Percentiles rank a stretch among this genome's conserved stretches.
Evolutionary conservation across 2,797 vertebrate genomes (phyloP).

Genomic region (Pogonophryne albipinna): DNA sequence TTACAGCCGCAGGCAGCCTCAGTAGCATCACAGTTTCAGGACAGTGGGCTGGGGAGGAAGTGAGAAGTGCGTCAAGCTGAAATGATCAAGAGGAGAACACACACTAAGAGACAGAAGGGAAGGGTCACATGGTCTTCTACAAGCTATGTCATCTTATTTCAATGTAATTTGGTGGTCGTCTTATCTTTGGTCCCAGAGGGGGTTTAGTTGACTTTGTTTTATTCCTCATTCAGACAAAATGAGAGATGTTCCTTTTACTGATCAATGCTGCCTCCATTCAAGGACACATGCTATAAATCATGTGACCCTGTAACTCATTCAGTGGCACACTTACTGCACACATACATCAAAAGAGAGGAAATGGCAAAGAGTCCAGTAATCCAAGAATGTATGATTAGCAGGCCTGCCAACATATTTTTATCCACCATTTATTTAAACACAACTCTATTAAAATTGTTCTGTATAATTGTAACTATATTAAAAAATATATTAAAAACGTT

Average conservation of each 20-base stretch:
- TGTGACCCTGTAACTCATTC: conserved; percentile 20
- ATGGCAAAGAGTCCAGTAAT: not conserved
- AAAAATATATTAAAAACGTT: not conserved
- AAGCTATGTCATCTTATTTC: conserved; percentile 24
- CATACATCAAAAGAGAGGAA: conserved; percentile 12
- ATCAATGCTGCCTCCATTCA: conserved; percentile 43
- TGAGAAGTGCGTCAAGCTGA: conserved; percentile 69
- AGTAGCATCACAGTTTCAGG: conserved; percentile 68
- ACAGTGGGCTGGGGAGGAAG: conserved; percentile 59
- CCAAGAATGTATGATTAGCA: conserved; percentile 3
- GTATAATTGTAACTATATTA: not conserved
- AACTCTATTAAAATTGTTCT: not conserved
- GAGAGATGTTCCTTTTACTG: conserved; percentile 5
- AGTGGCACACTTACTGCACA: conserved; percentile 23
- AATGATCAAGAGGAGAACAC: conserved; percentile 59
- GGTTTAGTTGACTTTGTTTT: conserved; percentile 14
- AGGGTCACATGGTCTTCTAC: conserved; percentile 18
- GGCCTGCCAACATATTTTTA: not conserved
- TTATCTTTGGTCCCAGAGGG: not conserved
- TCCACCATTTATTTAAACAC: not conserved
- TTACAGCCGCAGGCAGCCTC: no score
- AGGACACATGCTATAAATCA: conserved; percentile 47
- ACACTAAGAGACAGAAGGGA: conserved; percentile 30
- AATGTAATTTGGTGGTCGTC: conserved; percentile 6
- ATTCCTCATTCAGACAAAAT: conserved; percentile 3